Percentiles rank a stretch among this genome's conserved stretches.
Evolutionary conservation across 2,113 vertebrate genomes (phyloP).

Genomic region (Pseudolaguvia tuberculata): DNA sequence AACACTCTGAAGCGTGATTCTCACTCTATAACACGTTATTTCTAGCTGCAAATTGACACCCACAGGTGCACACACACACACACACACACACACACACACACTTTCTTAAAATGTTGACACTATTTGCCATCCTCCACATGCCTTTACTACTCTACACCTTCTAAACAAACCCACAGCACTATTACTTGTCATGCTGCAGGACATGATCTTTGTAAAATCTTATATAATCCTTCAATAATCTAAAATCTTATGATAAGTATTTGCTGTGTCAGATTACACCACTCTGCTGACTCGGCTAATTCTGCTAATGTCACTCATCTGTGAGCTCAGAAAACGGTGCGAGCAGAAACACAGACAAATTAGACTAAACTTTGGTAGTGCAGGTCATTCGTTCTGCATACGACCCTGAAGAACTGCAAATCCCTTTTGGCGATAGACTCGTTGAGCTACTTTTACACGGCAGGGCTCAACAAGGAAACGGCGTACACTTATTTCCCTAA

Average conservation of each 20-base stretch:
- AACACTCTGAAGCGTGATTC: background rate
- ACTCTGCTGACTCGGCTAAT: background rate
- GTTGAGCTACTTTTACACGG: too few relatives aligned
- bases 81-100: background rate
- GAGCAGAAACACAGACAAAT: too few relatives aligned
- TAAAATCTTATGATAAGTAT: background rate
- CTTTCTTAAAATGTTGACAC: background rate
- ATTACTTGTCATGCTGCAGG: background rate
- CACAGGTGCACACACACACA: background rate
- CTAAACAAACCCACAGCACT: background rate
- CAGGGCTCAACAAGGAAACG: background rate
- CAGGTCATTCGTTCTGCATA: background rate
- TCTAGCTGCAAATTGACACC: constrained; percentile 11
- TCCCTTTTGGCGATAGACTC: background rate
- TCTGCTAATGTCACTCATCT: background rate
- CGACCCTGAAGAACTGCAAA: background rate
- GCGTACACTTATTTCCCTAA: too few relatives aligned
- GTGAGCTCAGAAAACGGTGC: background rate
- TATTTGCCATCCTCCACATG: background rate
- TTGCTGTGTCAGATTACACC: background rate
- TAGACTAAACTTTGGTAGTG: background rate
- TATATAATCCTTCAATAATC: background rate
- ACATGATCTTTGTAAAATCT: background rate
- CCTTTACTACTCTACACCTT: constrained; percentile 6
- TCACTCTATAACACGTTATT: background rate